These are phyloP conservation scores for Gasteruption jaculator DNA, from an alignment of 2,888 invertebrate genomes.

Conservation along the genomic window DNA sequence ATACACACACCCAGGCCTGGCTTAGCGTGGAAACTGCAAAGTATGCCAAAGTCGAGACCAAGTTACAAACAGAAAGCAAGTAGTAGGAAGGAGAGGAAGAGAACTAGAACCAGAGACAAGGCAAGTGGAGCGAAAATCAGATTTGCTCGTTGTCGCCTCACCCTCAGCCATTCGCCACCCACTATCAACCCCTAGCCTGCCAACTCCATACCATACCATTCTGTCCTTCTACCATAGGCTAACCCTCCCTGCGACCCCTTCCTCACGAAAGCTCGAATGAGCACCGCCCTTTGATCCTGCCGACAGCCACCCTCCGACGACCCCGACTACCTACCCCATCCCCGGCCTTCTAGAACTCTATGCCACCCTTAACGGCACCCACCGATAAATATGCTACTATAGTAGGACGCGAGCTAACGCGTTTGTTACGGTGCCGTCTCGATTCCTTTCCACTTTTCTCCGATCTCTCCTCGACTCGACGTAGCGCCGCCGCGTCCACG, in stretches of 20 bases:
- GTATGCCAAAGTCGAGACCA: constrained; percentile 42
- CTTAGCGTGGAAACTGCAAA: constrained; percentile 36
- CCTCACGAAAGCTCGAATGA: constrained; percentile 41
- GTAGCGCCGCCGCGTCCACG: too few relatives aligned
- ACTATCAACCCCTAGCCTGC: constrained; percentile 27
- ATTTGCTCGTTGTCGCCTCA: constrained; percentile 50
- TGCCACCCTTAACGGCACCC: constrained; percentile 23
- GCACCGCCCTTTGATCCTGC: constrained; percentile 50
- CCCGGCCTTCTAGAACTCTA: neutral
- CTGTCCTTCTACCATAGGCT: constrained; percentile 19
- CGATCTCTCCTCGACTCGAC: too few relatives aligned
- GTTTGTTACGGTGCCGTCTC: too few relatives aligned
- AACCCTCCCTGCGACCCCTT: constrained; percentile 29
- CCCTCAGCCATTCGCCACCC: constrained; percentile 25
- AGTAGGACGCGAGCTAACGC: constrained; percentile 23
- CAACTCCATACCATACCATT: constrained; percentile 25
- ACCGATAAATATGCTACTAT: constrained; percentile 35
- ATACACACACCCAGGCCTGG: constrained; percentile 14
- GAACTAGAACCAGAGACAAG: constrained; percentile 33
- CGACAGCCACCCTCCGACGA: constrained; percentile 45
- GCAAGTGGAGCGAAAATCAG: constrained; percentile 50
- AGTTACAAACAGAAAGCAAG: constrained; percentile 19
- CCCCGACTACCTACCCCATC: constrained; percentile 21
- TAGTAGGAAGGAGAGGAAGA: constrained; percentile 10
- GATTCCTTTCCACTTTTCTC: neutral